Base-by-base conservation (phyloP, 2,888 invertebrate species). In the Drosophila macrospina region DNA sequence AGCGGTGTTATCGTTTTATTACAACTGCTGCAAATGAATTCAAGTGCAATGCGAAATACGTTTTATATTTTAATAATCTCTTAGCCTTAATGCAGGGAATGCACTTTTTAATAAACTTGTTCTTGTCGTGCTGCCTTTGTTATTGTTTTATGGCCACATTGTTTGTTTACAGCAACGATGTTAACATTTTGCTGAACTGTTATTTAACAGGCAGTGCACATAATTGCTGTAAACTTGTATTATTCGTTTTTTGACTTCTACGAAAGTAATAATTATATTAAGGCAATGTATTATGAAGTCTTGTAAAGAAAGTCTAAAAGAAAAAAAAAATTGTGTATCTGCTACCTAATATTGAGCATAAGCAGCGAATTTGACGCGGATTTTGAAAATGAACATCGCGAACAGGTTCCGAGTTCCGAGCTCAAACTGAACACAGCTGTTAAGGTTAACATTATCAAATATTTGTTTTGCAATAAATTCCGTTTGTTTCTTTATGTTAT, bases 91-190 rank as follows among this genome's bases (percentile, higher is more conserved):
- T 45, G 55, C 61, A 48, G 30, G 2, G 24, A 36, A 41, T 56
- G 62, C 62, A 61, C 56, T 62, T 62, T 57, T 44, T 20, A 20
- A 36, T 42, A 8, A 36, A 44, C 70, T 36, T 39, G 28, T 30
- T 41, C 20, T 24, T 26, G 37, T 48, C 47, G 62, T 47, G 37
- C n/a, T 47, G 26, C n/a, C 55, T 61, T 55, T 61, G 55, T 55
- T 62, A 56, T 55, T 62, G 20, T 54, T 47, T 39, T n/a, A 30
- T 44, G 50, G 61, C 30, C 44, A 63, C 47, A 62, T 55, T 55
- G 55, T 48, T 55, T 47, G 8, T 52, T 36, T 37, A 28, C 37
- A 45, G 13, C 8, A 36, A 24, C 3, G 8, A 26, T 15, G 13
- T 44, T 44, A 13, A 44, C 44, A 45, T 6, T n/a, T 8, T 30